A percentile compares a stretch with the other conserved stretches of the same genome.
phyloP scores from a whole-genome alignment of 2,888 invertebrate species.

The Cataglyphis altisquamis region DNA sequence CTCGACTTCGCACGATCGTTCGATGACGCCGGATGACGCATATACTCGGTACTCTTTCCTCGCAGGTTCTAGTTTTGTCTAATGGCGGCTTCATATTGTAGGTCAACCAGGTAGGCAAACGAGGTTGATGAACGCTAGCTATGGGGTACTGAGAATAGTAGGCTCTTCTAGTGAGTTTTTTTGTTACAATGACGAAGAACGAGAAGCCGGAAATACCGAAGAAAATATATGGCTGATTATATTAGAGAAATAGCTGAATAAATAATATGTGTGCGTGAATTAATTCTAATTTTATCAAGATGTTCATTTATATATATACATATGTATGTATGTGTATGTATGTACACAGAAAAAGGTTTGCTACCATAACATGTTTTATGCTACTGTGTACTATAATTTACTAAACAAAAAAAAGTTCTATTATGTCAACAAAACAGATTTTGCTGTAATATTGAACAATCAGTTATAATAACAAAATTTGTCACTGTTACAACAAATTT shows the following conservation, averaged over 20 bases:
- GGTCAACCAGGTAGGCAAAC: conserved; percentile 66
- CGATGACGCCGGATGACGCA: conserved; percentile 32
- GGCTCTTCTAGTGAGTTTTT: background rate
- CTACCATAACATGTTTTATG: background rate
- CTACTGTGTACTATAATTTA: too few relatives aligned
- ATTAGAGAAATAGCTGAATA: background rate
- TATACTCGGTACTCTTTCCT: conserved; percentile 23
- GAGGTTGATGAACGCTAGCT: conserved; percentile 70
- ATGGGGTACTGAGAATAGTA: conserved; percentile 14
- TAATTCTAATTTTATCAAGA: background rate
- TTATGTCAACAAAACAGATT: too few relatives aligned
- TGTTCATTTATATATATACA: too few relatives aligned
- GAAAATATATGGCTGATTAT: background rate
- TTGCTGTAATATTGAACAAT: too few relatives aligned
- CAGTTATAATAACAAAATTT: too few relatives aligned
- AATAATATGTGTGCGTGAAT: background rate
- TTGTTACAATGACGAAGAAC: conserved; percentile 1
- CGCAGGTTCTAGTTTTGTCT: conserved; percentile 45
- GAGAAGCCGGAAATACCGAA: background rate
- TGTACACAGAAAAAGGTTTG: too few relatives aligned
- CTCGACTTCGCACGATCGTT: conserved; percentile 32
- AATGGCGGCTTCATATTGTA: conserved; percentile 64
- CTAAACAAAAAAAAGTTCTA: too few relatives aligned
- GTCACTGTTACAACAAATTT: too few relatives aligned
- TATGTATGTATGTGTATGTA: background rate